phyloP scores from a whole-genome alignment of 2,888 invertebrate genomes.

The Pollenia griseotomentosa region DNA sequence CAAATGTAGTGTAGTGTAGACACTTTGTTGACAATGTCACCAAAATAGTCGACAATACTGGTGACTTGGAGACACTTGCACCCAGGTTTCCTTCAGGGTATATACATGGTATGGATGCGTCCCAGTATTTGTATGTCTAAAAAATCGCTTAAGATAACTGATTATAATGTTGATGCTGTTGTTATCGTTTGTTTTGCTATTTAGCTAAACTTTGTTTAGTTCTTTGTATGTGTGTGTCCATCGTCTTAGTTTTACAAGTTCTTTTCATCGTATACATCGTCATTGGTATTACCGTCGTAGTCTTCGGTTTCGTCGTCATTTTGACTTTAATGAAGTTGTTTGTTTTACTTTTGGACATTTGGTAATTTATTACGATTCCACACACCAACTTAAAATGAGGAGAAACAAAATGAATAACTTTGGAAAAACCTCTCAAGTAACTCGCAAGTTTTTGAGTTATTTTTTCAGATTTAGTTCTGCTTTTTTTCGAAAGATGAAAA shows the following conservation, averaged over 20 bases:
- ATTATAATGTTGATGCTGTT: slow-evolving; percentile 58
- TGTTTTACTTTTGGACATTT: slow-evolving; percentile 70
- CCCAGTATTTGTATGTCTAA: background rate
- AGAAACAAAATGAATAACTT: background rate
- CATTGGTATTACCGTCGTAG: slow-evolving; percentile 47
- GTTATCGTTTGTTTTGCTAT: slow-evolving; percentile 29
- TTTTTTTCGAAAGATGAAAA: background rate
- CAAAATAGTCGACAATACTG: no score
- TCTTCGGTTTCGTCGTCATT: slow-evolving; percentile 54
- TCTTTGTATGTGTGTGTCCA: slow-evolving; percentile 37
- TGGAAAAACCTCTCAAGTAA: slow-evolving; percentile 47
- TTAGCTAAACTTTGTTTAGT: slow-evolving; percentile 64
- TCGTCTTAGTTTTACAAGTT: slow-evolving; percentile 40
- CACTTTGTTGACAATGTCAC: no score
- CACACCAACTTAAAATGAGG: slow-evolving; percentile 2
- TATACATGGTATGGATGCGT: background rate
- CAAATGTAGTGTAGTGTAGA: no score
- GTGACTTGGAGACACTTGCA: no score
- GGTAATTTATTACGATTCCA: slow-evolving; percentile 69
- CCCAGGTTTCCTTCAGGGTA: no score
- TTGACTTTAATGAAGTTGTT: slow-evolving; percentile 71
- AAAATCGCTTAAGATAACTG: slow-evolving; percentile 66
- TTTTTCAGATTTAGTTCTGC: background rate
- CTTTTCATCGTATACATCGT: slow-evolving; percentile 18
- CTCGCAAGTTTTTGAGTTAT: slow-evolving; percentile 39